A percentile compares a stretch with the other conserved stretches of the same genome.
These are phyloP conservation scores for Xanthia togata DNA, from an alignment of 2,888 invertebrate species.

Conservation along the genomic window DNA sequence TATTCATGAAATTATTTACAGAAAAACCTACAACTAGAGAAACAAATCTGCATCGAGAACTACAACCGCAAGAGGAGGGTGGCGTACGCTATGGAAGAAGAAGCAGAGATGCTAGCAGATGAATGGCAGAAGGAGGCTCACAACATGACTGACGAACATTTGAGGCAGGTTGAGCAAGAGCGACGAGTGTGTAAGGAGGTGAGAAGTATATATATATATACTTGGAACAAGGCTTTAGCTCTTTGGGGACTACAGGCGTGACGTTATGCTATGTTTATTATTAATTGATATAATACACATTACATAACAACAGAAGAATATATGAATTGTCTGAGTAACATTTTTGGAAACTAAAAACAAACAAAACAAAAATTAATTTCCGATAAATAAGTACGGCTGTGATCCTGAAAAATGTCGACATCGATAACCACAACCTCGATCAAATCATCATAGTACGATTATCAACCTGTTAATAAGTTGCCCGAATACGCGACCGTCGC, in stretches of 20 bases:
- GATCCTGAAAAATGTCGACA: conserved; percentile 23
- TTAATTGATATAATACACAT: too few species aligned
- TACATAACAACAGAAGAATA: too few species aligned
- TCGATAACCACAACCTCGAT: conserved; percentile 17
- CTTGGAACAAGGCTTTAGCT: background rate
- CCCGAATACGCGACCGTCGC: too few species aligned
- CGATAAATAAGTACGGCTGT: background rate
- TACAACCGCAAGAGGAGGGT: conserved; percentile 76
- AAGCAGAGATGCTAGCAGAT: conserved; percentile 73
- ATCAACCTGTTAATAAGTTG: conserved; percentile 31
- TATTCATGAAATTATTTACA: conserved; percentile 54
- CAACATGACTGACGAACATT: conserved; percentile 73
- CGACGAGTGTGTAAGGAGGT: conserved; percentile 77
- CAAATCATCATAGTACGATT: conserved; percentile 52
- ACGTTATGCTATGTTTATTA: too few species aligned
- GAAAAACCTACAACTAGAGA: conserved; percentile 79
- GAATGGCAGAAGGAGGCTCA: conserved; percentile 78
- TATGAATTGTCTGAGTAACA: too few species aligned
- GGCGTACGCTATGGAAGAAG: conserved; percentile 73
- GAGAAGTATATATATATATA: background rate
- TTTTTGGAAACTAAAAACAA: too few species aligned
- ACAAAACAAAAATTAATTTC: background rate
- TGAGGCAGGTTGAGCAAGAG: conserved; percentile 70
- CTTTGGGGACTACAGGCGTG: too few species aligned
- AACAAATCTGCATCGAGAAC: conserved; percentile 77